Base-by-base conservation (phyloP, 2,888 invertebrate genomes). In the Iphiclides podalirius region DNA sequence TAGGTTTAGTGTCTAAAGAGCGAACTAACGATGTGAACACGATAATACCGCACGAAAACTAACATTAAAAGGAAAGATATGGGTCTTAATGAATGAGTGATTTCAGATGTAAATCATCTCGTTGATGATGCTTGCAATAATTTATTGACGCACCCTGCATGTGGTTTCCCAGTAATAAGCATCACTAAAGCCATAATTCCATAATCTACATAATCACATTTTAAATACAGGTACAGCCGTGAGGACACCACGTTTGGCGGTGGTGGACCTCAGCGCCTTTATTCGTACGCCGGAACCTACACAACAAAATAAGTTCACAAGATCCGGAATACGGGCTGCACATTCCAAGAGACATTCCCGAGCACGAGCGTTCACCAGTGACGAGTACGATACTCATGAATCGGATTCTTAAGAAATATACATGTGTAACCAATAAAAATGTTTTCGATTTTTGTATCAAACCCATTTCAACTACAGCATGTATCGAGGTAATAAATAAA, bases 361-460 rank as follows among this genome's bases (percentile, higher is more conserved):
- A 71, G 71, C 51, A 47, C 67, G 15, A 49, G 16, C 68, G 26
- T 55, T 70, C 59, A 86, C 87, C 33, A 87, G 86, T 67, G 87
- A 87, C 63, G 87, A 87, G 46, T 85, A 86, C 53, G 83, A 86
- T 56, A 86, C 87, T 1, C 82, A 79, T 13, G 83, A 82, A 36
- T 75, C 79, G 0, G 84, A 86, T 60, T 78, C 79, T 0, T 59
- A 70, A 40, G 20, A 17, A 2, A 2, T 7, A 11, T 31, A 31
- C 11, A n/a, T n/a, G n/a, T n/a, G n/a, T 26, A 26, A 26, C 11
- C 2, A 12, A 7, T 9, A 31, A 2, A 3, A 31, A 4, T 11
- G 31, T 31, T n/a, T 11, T n/a, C 4, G 4, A 11, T 11, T 31
- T 11, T 31, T 11, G 12, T 11, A 31, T 3, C n/a, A 20, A 20